These are phyloP conservation scores for Spinus olivaceus DNA, from an alignment of 2,797 vertebrate genomes.

Conservation along the genomic window DNA sequence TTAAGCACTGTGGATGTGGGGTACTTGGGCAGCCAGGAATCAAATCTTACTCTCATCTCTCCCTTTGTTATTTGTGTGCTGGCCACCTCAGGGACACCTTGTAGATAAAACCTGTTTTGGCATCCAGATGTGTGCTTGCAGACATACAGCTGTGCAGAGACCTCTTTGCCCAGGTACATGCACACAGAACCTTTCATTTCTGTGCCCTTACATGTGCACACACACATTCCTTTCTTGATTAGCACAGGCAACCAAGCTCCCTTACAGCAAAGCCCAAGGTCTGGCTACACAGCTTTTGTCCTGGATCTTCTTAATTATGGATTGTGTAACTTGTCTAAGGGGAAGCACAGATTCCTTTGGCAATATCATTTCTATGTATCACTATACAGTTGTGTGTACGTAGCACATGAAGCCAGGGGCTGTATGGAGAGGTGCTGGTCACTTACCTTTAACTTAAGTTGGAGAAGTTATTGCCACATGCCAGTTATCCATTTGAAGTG, in stretches of 20 bases:
- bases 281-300: background rate
- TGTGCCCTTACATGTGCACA: background rate
- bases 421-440: background rate
- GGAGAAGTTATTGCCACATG: background rate
- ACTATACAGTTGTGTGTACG: background rate
- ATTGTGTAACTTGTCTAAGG: background rate
- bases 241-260: background rate
- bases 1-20: background rate
- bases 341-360: background rate
- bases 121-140: background rate
- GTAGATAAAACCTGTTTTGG: background rate
- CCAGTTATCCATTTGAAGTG: background rate
- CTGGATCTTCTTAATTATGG: background rate
- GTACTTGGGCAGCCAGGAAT: background rate
- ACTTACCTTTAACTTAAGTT: background rate
- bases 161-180: background rate
- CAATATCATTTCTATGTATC: background rate
- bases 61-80: background rate
- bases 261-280: background rate
- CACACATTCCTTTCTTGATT: background rate
- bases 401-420: background rate
- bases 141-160: background rate
- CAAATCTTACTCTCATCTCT: background rate
- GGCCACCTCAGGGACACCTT: background rate
- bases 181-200: background rate